These are phyloP conservation scores for Urocynchramus pylzowi DNA, from an alignment of 2,113 vertebrate species.

Conservation along the genomic window DNA sequence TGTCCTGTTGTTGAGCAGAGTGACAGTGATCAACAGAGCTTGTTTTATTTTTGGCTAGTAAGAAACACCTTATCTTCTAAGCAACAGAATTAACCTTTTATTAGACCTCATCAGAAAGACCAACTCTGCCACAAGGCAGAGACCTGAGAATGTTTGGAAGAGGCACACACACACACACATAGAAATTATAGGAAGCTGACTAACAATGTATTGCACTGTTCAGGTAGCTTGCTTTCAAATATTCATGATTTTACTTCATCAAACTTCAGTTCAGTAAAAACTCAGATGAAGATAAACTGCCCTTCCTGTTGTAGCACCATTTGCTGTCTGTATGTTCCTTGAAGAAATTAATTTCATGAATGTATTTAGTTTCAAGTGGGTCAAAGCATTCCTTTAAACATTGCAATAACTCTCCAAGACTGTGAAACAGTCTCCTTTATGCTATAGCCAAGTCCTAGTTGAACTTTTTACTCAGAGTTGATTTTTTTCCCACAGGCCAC, in stretches of 20 bases:
- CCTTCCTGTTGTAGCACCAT: neutral
- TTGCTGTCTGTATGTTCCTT: neutral
- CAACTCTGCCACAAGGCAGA: neutral
- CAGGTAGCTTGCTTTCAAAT: neutral
- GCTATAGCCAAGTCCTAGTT: neutral
- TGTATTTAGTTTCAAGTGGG: neutral
- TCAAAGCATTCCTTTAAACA: neutral
- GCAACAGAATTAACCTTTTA: neutral
- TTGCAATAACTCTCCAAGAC: neutral
- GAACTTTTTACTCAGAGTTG: neutral
- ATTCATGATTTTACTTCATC: neutral
- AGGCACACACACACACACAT: neutral
- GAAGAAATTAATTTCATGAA: neutral
- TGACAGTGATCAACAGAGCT: neutral
- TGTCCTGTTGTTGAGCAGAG: neutral
- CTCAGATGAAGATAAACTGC: neutral
- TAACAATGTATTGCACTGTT: neutral
- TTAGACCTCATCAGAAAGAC: neutral
- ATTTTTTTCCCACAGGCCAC: neutral
- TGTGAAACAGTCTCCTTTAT: neutral
- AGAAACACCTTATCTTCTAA: neutral
- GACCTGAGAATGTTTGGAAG: neutral
- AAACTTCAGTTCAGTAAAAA: neutral
- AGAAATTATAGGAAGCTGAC: neutral
- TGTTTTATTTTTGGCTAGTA: neutral